phyloP scores from a whole-genome alignment of 2,113 vertebrate genomes.

The Nothobranchius kuhntae region DNA sequence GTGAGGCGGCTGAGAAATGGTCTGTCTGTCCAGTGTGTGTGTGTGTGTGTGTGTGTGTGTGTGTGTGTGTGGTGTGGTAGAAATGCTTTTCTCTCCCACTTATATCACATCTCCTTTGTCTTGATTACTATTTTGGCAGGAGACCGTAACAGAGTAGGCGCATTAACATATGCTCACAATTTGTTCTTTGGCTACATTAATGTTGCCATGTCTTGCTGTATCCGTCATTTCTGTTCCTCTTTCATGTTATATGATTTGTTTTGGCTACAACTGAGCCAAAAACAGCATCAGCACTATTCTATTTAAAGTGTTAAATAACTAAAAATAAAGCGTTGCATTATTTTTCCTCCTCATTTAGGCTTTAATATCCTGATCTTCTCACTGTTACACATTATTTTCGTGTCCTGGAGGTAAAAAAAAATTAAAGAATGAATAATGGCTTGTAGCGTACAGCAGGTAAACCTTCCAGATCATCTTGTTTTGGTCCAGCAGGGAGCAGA shows the following conservation, averaged over 20 bases:
- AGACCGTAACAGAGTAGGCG: constrained; percentile 57
- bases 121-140: constrained; percentile 71
- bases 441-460: constrained; percentile 24
- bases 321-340: no score
- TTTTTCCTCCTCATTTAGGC: background rate
- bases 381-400: constrained; percentile 19
- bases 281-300: background rate
- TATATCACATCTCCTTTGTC: constrained; percentile 74
- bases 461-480: constrained; percentile 50
- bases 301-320: background rate
- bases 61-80: constrained; percentile 39
- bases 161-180: constrained; percentile 77
- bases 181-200: constrained; percentile 66
- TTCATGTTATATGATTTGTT: constrained; percentile 37
- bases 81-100: constrained; percentile 57
- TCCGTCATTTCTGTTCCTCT: constrained; percentile 49
- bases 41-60: constrained; percentile 40
- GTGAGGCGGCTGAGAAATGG: constrained; percentile 73
- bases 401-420: constrained; percentile 25
- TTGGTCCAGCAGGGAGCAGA: constrained; percentile 48
- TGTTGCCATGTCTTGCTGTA: constrained; percentile 34
- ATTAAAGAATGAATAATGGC: constrained; percentile 43
- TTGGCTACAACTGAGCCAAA: no score
- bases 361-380: background rate
- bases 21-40: constrained; percentile 56